Conservation (phyloP, 2,113 vertebrate genomes). For the Hippoglossus stenolepis region DNA sequence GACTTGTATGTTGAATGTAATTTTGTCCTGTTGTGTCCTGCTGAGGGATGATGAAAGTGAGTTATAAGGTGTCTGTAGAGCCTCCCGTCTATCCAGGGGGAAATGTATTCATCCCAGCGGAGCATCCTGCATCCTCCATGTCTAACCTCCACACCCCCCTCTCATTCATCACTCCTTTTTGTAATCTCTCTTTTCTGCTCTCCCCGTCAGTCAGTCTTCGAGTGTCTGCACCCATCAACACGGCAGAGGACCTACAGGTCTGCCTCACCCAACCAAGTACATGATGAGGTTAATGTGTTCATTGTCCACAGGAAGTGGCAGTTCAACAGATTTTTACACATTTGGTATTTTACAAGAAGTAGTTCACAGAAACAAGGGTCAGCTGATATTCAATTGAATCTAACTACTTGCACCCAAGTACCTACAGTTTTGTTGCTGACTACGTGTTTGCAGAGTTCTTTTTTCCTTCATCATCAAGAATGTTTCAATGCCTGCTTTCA, state of each 20-base stretch:
- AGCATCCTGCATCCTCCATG: slow-evolving; percentile 54
- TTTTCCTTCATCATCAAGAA: too few species aligned
- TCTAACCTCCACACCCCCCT: slow-evolving; percentile 62
- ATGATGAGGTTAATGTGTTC: too few species aligned
- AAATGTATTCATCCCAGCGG: slow-evolving; percentile 66
- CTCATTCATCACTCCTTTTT: slow-evolving; percentile 57
- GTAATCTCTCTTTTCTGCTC: slow-evolving; percentile 44
- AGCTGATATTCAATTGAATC: too few species aligned
- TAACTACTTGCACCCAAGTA: neutral
- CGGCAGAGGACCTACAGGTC: neutral
- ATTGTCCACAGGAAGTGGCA: too few species aligned
- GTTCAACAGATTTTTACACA: neutral
- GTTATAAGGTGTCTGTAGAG: slow-evolving; percentile 49
- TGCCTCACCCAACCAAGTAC: neutral
- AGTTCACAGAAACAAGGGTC: neutral
- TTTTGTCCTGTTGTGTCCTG: slow-evolving; percentile 46
- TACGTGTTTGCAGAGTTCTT: too few species aligned
- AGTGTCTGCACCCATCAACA: slow-evolving; percentile 15
- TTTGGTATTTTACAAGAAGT: neutral
- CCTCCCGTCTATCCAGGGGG: slow-evolving; percentile 41
- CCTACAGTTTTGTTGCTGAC: too few species aligned
- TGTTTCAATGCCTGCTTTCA: neutral
- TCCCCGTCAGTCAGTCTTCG: slow-evolving; percentile 33
- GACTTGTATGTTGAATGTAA: slow-evolving; percentile 43
- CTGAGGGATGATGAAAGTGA: slow-evolving; percentile 45